phyloP scores from a whole-genome alignment of 2,113 vertebrate genomes.

The Etheostoma cragini region DNA sequence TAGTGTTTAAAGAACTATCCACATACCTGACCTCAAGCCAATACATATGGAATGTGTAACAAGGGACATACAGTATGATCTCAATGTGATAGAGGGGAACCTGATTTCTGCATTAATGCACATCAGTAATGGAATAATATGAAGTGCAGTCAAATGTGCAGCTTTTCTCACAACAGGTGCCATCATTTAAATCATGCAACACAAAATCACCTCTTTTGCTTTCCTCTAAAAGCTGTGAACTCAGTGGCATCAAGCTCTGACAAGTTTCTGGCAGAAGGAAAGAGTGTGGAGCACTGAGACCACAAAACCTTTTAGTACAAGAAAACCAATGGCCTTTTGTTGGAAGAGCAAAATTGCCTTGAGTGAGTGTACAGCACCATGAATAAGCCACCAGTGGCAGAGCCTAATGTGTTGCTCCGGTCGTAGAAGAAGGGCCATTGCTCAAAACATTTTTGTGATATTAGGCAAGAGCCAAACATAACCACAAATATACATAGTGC shows the following conservation, averaged over 20 bases:
- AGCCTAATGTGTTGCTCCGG: conserved; percentile 49
- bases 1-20: too few relatives aligned
- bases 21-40: too few relatives aligned
- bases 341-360: conserved; percentile 29
- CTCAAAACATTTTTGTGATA: conserved; percentile 33
- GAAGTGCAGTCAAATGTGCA: background rate
- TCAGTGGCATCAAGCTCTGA: background rate
- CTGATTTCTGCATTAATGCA: background rate
- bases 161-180: background rate
- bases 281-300: background rate
- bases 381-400: conserved; percentile 27
- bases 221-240: background rate
- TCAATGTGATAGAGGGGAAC: background rate
- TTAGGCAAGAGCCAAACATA: conserved; percentile 35
- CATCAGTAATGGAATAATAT: background rate
- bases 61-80: too few relatives aligned
- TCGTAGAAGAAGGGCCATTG: conserved; percentile 31
- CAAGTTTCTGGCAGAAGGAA: background rate
- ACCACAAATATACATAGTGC: conserved; percentile 8
- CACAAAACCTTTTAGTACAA: conserved; percentile 12
- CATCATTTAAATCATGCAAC: background rate
- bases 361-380: conserved; percentile 20
- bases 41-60: too few relatives aligned
- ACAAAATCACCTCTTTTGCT: background rate
- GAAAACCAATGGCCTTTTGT: conserved; percentile 33